Evolutionary conservation across 2,113 vertebrate genomes (phyloP).

Genomic region (Eclectus roratus): DNA sequence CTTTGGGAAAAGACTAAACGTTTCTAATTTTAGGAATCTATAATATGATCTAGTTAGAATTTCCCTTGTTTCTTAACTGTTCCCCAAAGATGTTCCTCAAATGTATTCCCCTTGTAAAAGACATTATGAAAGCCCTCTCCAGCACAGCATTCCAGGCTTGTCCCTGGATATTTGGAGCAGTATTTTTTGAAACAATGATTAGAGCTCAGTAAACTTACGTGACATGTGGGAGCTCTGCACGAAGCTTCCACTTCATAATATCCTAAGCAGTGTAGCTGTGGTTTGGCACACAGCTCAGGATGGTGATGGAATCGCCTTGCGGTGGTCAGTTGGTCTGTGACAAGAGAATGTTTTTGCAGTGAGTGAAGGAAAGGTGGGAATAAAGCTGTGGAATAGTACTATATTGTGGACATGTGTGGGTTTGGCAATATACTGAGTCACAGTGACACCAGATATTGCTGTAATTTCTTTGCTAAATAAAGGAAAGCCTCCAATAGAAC

Average conservation of each 20-base stretch:
- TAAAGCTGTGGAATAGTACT: background rate
- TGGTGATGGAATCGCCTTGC: background rate
- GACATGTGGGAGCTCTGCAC: background rate
- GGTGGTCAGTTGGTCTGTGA: background rate
- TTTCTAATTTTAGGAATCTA: background rate
- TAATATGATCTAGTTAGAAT: background rate
- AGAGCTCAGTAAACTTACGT: background rate
- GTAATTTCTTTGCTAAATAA: background rate
- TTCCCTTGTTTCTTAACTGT: background rate
- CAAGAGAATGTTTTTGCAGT: background rate
- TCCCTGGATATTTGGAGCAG: background rate
- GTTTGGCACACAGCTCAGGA: background rate
- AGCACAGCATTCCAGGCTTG: background rate
- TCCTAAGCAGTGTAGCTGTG: background rate
- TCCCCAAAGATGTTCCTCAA: background rate
- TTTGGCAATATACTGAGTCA: background rate
- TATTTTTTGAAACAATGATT: background rate
- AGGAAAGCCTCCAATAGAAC: background rate
- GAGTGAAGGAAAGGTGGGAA: background rate
- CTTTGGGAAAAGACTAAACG: background rate
- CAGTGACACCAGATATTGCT: background rate
- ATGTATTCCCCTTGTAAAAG: background rate
- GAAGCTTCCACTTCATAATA: background rate
- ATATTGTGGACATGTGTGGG: fast-evolving
- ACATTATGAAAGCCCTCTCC: background rate